Base-by-base conservation (phyloP, 2,113 vertebrate genomes). In the Chelonoidis abingdonii region DNA sequence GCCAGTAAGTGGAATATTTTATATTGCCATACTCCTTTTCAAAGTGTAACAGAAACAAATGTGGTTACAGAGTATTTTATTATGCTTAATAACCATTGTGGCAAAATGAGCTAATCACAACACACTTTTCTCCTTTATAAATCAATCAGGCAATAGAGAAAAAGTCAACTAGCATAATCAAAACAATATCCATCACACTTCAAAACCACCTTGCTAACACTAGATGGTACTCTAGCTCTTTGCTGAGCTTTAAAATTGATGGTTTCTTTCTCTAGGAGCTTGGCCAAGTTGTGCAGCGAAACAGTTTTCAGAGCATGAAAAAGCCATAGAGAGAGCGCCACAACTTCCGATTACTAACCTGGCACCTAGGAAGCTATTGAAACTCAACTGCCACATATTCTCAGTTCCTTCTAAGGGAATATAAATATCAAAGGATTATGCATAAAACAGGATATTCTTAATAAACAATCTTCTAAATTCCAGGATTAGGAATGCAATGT, bases 191-290 rank as follows among this genome's bases (percentile, higher is more conserved):
- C 24, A 38, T 22, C n/a, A 72, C n/a, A 72, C 65, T 38, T 72
- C 65, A 72, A 4, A 72, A 72, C n/a, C 19, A 72, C 19, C 65
- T 38, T 38, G 8, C 75, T 1, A 87, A 83, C 97, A 14, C 97
- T 97, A 97, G 97, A 81, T 89, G 97, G 97, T 94, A 97, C 85
- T 93, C 95, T 88, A 95, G 92, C 86, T 93, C 95, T 80, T 79
- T 90, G 10, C 47, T 50, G 35, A 35, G 75, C 3, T 79, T 89
- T 80, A 27, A 49, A 72, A 69, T 0, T 49, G 8, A 19, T n/a
- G 22, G 29, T 12, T n/a, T n/a, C 38, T 72, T 69, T 54, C 19
- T 12, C 24, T 1, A 0, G 44, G 21, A 0, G 1, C 19, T 69
- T n/a, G 1, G 16, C 47, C 41, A 59, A 78, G 88, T 9, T 25